Evolutionary conservation across 2,888 invertebrate species (phyloP), one percentile per base, ranked within the genome.

Genomic region (Tinea trinotella): DNA sequence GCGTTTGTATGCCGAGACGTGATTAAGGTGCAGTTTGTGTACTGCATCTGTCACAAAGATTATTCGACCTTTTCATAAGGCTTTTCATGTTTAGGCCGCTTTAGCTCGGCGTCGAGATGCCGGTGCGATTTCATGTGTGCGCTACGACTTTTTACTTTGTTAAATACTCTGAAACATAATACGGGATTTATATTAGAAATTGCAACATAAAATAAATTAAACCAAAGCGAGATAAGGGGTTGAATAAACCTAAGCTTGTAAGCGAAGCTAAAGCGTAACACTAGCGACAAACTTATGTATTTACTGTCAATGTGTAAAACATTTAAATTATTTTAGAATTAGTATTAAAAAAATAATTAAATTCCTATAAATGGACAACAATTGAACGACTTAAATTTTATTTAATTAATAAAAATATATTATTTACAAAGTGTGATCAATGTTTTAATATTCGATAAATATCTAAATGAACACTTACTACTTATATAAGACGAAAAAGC

Each of bases 121-220:
- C 95, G 92, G 88, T 99, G 99, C 64, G 97, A 97, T 88, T 99
- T 99, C 98, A 99, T 98, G 88, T 99, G 99, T 62, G 98, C 98
- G 88, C 97, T 98, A 85, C 98, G 93, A 89, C 98, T 98, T 90
- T 98, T 97, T 75, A 98, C 96, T 90, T 98, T 98, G 88, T 92
- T 93, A 90, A 98, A 98, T 82, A 97, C 93, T 90, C 97, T 98
- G 92, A 65, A 89, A 89, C 81, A 80, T 79, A 82, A 85, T 67
- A 81, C 77, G 79, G 74, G 73, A 75, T 66, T 77, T 20, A 66
- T 70, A 78, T 84, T 78, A 82, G 68, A 75, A 74, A 71, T 57
- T 60, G 81, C 78, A 82, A 83, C 68, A 65, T 59, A 80, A 76
- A 54, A 60, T 60, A 60, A 65, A 64, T 61, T 57, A 62, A 64